phyloP scores from a whole-genome alignment of 2,888 invertebrate genomes.

The Julus scandinavius region DNA sequence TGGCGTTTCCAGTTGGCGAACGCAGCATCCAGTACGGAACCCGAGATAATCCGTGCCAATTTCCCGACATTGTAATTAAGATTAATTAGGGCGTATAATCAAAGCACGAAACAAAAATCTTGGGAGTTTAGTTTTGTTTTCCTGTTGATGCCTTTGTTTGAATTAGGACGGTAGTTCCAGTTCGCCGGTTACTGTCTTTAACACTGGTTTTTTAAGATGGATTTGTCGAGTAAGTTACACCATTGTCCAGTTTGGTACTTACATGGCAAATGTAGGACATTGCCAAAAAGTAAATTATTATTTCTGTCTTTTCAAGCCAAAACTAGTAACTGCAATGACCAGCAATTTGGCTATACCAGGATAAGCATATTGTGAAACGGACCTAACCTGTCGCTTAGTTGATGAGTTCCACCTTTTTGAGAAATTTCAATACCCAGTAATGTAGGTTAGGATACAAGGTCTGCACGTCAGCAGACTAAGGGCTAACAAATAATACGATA shows the following conservation, averaged over 20 bases:
- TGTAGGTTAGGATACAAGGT: neutral
- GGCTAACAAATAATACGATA: neutral
- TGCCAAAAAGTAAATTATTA: neutral
- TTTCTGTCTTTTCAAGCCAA: neutral
- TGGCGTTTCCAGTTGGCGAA: neutral
- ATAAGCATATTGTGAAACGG: neutral
- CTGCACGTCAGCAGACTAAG: neutral
- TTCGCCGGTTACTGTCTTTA: neutral
- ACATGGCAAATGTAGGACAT: neutral
- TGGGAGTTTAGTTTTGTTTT: neutral
- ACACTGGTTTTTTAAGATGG: neutral
- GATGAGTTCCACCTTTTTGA: neutral
- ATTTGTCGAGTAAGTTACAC: neutral
- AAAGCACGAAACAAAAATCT: neutral
- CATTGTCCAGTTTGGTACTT: neutral
- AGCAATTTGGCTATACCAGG: neutral
- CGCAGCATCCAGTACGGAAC: slow-evolving; percentile 21
- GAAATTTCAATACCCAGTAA: neutral
- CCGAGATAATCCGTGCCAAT: slow-evolving; percentile 19
- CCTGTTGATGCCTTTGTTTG: neutral
- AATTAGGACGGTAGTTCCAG: neutral
- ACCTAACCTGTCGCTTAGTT: slow-evolving; percentile 11
- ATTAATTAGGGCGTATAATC: slow-evolving; percentile 21
- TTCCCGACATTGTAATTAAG: slow-evolving; percentile 11
- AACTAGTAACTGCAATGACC: neutral